phyloP scores from a whole-genome alignment of 2,113 vertebrate species.

The human region GRCh38 chr1:79485001-79485500 shows the following conservation, averaged over 20 bases:
- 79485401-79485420: background rate
- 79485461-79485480: background rate
- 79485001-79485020: background rate
- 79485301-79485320: background rate
- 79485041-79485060: conserved; percentile 26
- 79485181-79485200: background rate
- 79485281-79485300: background rate
- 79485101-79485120: background rate
- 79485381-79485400: background rate
- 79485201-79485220: background rate
- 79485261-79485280: background rate
- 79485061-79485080: background rate
- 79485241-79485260: background rate
- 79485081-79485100: background rate
- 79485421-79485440: background rate
- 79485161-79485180: background rate
- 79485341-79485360: background rate
- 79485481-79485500: background rate
- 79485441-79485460: background rate
- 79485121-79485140: background rate
- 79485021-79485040: background rate
- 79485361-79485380: background rate
- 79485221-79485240: background rate
- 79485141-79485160: background rate
- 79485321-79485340: background rate